Evolutionary conservation across 2,888 invertebrate genomes (phyloP), one percentile per base, ranked within the genome.

Genomic region (Tenodera sinensis): DNA sequence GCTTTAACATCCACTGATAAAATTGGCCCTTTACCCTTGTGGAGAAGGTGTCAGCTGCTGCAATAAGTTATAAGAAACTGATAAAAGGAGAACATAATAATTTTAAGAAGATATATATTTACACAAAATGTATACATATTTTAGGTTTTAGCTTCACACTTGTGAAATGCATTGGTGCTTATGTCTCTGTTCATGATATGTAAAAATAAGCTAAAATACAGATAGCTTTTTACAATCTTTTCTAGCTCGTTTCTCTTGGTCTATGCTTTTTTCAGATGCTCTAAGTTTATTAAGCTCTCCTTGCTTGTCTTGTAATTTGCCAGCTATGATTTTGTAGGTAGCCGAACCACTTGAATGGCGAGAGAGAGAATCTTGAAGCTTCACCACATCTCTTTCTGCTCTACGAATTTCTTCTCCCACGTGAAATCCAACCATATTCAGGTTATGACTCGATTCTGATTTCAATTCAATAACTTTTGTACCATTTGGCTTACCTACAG

Each of bases 201-300:
- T 42, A 12, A 42, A 6, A 71, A 71, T 20, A 71, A 71, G 25
- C 25, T 94, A 97, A 94, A 97, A 97, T 91, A 97, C 94, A 84
- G 96, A 95, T 93, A 97, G 94, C 93, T 97, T 97, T 91, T 96
- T 96, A 92, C 96, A 96, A 92, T 96, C 96, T 91, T 95, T 96
- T 91, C 97, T 94, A 85, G 95, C 94, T 91, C 94, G 95, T 92
- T 97, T 97, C 93, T 97, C 97, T 90, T 94, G 95, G 84, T 94
- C 93, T 89, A 97, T 95, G 91, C 94, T 95, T 87, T 93, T 94
- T 90, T 97, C 96, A 88, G 95, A 95, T 71, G 93, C 94, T 91
- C 94, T 94, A 42, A 97, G 94, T 12, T 93, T 92, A n/a, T 93
- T 92, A 0, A 97, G 93, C 92, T 97, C 96, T 90, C 94, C 94